These are phyloP conservation scores for Spisula subtruncata DNA, from an alignment of 2,888 invertebrate species.

Conservation along the genomic window DNA sequence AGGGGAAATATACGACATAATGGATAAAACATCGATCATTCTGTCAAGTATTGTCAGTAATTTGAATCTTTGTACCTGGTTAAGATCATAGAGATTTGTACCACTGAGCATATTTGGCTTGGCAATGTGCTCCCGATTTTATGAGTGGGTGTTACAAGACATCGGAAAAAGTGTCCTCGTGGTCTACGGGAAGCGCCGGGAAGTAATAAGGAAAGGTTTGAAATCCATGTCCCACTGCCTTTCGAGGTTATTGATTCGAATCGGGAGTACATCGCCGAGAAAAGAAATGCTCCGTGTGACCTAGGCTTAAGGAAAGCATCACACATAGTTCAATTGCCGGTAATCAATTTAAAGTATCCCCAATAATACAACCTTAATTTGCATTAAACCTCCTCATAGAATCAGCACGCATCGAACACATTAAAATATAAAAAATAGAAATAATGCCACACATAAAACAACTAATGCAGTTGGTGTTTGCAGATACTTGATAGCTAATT, in stretches of 20 bases:
- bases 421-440: not conserved
- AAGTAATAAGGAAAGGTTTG: no score
- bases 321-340: not conserved
- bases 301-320: not conserved
- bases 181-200: no score
- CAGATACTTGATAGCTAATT: constrained; percentile 17
- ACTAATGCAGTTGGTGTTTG: not conserved
- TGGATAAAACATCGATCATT: not conserved
- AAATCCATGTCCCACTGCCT: no score
- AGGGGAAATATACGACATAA: not conserved
- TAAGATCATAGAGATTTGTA: no score
- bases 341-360: not conserved
- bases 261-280: no score
- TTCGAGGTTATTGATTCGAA: no score
- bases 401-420: not conserved
- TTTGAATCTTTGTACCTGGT: not conserved
- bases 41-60: not conserved
- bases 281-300: no score
- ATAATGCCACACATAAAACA: not conserved
- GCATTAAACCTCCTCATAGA: not conserved
- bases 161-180: no score
- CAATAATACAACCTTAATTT: not conserved
- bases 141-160: no score
- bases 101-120: no score
- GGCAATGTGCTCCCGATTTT: no score